Base-by-base conservation (phyloP, 2,113 vertebrate species). In the Bagarius yarrelli region DNA sequence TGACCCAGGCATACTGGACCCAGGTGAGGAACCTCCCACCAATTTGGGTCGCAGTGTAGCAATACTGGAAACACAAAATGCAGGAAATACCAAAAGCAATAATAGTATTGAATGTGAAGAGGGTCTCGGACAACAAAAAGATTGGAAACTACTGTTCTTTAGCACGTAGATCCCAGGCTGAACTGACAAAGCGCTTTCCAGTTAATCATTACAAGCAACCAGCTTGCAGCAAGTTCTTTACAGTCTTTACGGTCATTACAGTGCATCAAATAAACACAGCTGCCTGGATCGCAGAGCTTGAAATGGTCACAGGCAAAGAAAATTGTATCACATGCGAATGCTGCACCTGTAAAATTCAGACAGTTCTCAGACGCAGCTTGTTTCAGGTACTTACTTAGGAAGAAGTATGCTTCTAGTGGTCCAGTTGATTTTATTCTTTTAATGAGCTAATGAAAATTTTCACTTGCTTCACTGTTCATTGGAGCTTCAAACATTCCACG, bases 201-300 rank as follows among this genome's bases (percentile, higher is more conserved):
- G 50, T 30, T 23, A 34, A 11, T 57, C 63, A 79, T 79, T 36
- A 57, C 40, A n/a, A 76, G 55, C 71, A 67, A 84, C 73, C 73
- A 8, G n/a, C 80, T 25, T 59, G 56, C 66, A 12, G 53, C 36
- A 64, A 76, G 11, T 80, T 76, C 78, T 81, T 70, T 47, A 21
- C 32, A 0, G 47, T 50, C 47, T 5, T 50, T 19, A n/a, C n/a
- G n/a, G 25, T 77, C 64, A 77, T 71, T 70, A 71, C 44, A 57
- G 12, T 44, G 52, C 75, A 44, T 78, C 47, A 78, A 50, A 44
- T 64, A 76, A 81, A 67, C 74, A 77, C 57, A 77, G 66, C 83
- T 81, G 64, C 30, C 57, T 34, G 64, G 52, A 32, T 53, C 18
- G 63, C 30, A 5, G 44, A 57, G 52, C n/a, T 79, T 18, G 4